Conservation (phyloP, 2,888 invertebrate genomes). For the Coecobrya sp. region DNA sequence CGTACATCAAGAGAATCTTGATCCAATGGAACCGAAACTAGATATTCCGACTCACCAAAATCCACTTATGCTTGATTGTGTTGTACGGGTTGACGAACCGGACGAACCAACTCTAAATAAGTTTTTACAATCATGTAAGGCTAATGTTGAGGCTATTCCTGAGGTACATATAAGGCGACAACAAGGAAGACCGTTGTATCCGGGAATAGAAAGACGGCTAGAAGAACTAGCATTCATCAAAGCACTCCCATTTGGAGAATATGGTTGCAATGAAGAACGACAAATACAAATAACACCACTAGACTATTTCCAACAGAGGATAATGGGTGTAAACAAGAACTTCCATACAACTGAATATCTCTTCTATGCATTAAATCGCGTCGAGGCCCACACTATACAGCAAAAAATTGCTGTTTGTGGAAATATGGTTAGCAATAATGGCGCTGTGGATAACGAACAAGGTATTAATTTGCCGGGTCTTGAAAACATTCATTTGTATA, state of each 20-base stretch:
- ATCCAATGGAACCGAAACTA: background rate
- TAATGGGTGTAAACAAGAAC: conserved; percentile 39
- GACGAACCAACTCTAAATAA: background rate
- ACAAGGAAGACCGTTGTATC: conserved; percentile 10
- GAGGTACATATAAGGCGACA: background rate
- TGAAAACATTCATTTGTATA: conserved; percentile 46
- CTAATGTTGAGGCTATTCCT: background rate
- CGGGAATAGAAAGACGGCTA: conserved; percentile 13
- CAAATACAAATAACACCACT: conserved; percentile 50
- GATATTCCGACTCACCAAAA: background rate
- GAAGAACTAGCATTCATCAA: conserved; percentile 64
- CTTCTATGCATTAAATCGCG: conserved; percentile 47
- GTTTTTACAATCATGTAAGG: background rate
- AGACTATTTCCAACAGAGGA: conserved; percentile 70
- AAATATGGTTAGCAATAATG: conserved; percentile 24
- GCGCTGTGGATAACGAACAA: background rate
- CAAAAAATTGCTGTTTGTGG: conserved; percentile 73
- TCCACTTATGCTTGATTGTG: conserved; percentile 44
- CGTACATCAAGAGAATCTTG: too few species aligned
- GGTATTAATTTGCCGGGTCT: background rate
- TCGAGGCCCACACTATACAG: conserved; percentile 42
- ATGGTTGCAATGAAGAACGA: conserved; percentile 36
- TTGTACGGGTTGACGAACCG: conserved; percentile 34
- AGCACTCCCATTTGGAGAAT: conserved; percentile 57
- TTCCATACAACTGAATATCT: conserved; percentile 63